A percentile compares a stretch with the other conserved stretches of the same genome.
Evolutionary conservation across 92 coral and sea anemone species (phyloP).

Genomic region (Zoanthus gigantus): DNA sequence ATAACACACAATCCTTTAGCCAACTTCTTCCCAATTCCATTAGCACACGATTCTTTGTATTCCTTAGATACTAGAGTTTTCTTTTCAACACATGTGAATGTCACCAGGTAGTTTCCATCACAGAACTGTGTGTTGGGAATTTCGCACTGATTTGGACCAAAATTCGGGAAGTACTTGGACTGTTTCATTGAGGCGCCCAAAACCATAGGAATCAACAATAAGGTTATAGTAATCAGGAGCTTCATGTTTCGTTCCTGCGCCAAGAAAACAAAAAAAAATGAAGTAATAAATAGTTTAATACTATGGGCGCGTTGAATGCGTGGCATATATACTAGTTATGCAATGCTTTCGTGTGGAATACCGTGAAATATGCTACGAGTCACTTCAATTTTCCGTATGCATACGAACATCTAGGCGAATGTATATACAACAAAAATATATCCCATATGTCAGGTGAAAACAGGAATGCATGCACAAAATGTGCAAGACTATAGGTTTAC

Average conservation of each 20-base stretch:
- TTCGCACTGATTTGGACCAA: background rate
- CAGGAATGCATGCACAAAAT: no score
- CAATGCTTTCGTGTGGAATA: no score
- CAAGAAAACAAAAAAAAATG: background rate
- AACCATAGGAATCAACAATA: background rate
- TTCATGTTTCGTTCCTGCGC: conserved; percentile 10
- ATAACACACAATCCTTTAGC: conserved; percentile 3
- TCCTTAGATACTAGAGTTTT: conserved; percentile 13
- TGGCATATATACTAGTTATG: no score
- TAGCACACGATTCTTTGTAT: conserved; percentile 22
- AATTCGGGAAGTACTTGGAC: background rate
- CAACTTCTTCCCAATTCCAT: background rate
- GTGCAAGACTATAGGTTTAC: no score
- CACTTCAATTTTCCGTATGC: no score
- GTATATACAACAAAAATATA: no score
- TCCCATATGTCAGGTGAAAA: no score
- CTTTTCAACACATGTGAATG: conserved; percentile 28
- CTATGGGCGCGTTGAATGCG: background rate
- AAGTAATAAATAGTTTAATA: background rate
- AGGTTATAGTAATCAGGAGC: background rate
- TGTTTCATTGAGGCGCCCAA: background rate
- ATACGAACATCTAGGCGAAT: no score
- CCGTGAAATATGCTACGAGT: no score
- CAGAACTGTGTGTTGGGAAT: conserved; percentile 33
- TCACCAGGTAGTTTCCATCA: conserved; percentile 1